Evolutionary conservation across 1,140 invertebrate genomes (phyloP), one percentile per base, ranked within the genome.

Genomic region (Zaprionus camerounensis): DNA sequence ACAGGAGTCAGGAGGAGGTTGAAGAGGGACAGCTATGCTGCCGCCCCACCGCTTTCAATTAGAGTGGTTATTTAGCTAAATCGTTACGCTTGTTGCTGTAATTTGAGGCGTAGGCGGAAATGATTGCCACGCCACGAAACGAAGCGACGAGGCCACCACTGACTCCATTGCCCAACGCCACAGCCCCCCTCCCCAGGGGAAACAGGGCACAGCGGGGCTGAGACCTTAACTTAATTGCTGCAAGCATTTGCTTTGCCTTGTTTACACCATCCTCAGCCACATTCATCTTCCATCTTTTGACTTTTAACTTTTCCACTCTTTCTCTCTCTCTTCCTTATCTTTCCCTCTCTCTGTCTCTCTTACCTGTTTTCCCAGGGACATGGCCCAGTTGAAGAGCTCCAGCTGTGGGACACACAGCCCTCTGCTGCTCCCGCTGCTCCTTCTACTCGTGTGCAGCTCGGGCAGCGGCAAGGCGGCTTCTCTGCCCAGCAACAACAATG

Each of bases 11-110:
- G 20, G 13, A 5, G 38, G 17, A 12, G 22, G 26, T 15, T 15
- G 3, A 22, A 22, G 49, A 20, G 51, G 53, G 46, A 51, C 44
- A 61, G 58, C 49, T 41, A 55, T 41, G 66, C 69, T 51, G 56
- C 69, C 51, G 56, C 73, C 79, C 79, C 70, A 77, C 65, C 79
- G 81, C 76, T 71, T 90, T 90, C 85, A 90, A 90, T 90, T 90
- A 90, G 85, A 90, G 79, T 85, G 85, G 72, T 80, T 90, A 90
- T 90, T 90, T 81, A 85, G 85, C 85, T 82, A 90, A 88, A 88
- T 88, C 85, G 85, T 84, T 88, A 85, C 64, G 78, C 84, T 75
- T 87, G 84, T 88, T 87, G 73, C 57, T 65, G 75, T 82, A 79
- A 86, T 73, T 84, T 80, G 68, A 57, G 75, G 71, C 71, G 80